Evolutionary conservation across 2,113 vertebrate genomes (phyloP).

Genomic region (Callaeas wilsoni): DNA sequence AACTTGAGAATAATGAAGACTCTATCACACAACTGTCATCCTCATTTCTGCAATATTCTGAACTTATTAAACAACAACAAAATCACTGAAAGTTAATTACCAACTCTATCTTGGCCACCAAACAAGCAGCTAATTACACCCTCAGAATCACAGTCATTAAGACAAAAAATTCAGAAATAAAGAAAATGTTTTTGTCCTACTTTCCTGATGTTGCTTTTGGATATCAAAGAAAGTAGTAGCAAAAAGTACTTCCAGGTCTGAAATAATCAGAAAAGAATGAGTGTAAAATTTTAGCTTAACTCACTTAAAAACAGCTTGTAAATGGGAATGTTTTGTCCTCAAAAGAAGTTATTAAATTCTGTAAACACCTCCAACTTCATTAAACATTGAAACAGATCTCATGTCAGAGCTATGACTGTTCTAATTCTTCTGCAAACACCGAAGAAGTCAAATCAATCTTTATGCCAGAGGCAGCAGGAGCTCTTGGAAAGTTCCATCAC

Average conservation of each 20-base stretch:
- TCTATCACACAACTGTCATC: not conserved
- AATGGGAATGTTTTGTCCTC: not conserved
- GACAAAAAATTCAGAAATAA: not conserved
- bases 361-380: not conserved
- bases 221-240: not conserved
- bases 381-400: not conserved
- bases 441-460: not conserved
- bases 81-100: not conserved
- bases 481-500: not conserved
- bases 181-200: not conserved
- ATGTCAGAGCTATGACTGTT: not conserved
- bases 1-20: not conserved
- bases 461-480: not conserved
- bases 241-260: not conserved
- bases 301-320: not conserved
- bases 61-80: not conserved
- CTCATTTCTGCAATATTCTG: not conserved
- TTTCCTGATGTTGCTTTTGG: slow-evolving; percentile 1
- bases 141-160: not conserved
- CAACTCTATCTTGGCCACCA: not conserved
- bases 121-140: not conserved
- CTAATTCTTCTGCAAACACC: not conserved
- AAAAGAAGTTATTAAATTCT: not conserved
- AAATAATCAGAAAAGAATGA: not conserved
- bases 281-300: not conserved